Evolutionary conservation across 2,888 invertebrate species (phyloP), one percentile per base, ranked within the genome.

Genomic region (Phortica magna): DNA sequence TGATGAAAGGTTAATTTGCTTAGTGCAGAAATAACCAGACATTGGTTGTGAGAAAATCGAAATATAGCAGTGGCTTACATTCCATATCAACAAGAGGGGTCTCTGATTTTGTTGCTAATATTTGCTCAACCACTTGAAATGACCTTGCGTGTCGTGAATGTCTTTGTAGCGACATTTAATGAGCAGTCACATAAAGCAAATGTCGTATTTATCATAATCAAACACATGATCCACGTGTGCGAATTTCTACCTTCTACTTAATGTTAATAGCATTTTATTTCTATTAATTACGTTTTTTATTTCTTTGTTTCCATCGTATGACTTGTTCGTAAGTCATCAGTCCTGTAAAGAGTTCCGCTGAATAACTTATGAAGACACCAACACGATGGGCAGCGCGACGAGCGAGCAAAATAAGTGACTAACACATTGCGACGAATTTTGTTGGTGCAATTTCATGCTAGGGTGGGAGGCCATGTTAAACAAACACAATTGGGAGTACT

Each of bases 371-470:
- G 2, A 22, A 61, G 12, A 31, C 64, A 64, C 31, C 39, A 22
- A 12, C 31, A 22, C 61, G n/a, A n/a, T n/a, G n/a, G n/a, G n/a
- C n/a, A n/a, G n/a, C n/a, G n/a, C 43, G 43, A 43, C 43, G 22
- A 59, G 67, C 61, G 48, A 48, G 48, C 48, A 7, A 48, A 48
- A 48, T 48, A 48, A 14, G 48, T 76, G 74, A 78, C 79, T 80
- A 76, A 43, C 64, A 65, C 19, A 31, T 31, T 31, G 48, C 48
- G 14, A 48, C 48, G 14, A 5, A 2, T 12, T 2, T 48, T 48
- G 31, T 31, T 31, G 31, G 2, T 31, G 31, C 48, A 2, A 9
- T 48, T 48, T 48, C 7, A 48, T 48, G 7, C 48, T 48, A 12
- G 48, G 48, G 3, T 9, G 48, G 48, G 3, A 12, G 14, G 48